Conservation (phyloP, 2,797 vertebrate species). For the Phoebastria nigripes region DNA sequence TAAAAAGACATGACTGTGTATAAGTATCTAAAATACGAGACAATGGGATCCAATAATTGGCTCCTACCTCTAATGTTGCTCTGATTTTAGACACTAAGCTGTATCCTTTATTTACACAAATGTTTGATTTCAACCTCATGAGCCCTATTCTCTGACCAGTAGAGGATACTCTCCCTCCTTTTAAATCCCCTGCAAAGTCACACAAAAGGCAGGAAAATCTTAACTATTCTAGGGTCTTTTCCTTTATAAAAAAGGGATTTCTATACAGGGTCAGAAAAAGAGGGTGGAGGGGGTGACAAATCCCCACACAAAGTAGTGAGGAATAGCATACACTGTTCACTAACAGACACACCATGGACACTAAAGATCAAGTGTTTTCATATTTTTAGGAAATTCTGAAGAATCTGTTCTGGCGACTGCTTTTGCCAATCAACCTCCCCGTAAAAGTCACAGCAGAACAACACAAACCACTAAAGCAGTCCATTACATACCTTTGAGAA, state of each 20-base stretch:
- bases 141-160: background rate
- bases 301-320: background rate
- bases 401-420: background rate
- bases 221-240: background rate
- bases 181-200: background rate
- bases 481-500: background rate
- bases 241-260: background rate
- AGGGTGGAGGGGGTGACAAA: accelerated
- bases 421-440: background rate
- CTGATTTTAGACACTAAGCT: background rate
- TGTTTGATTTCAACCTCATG: background rate
- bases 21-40: background rate
- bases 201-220: background rate
- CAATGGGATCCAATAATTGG: background rate
- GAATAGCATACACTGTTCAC: background rate
- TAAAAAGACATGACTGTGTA: background rate
- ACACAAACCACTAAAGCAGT: background rate
- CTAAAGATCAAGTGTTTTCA: background rate
- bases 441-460: background rate
- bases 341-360: background rate
- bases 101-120: background rate
- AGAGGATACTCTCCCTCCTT: background rate
- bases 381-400: background rate
- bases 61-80: background rate
- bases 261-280: background rate